These are phyloP conservation scores for Akabosia matsudoensis DNA, from an alignment of 1,140 invertebrate genomes.

Conservation along the genomic window DNA sequence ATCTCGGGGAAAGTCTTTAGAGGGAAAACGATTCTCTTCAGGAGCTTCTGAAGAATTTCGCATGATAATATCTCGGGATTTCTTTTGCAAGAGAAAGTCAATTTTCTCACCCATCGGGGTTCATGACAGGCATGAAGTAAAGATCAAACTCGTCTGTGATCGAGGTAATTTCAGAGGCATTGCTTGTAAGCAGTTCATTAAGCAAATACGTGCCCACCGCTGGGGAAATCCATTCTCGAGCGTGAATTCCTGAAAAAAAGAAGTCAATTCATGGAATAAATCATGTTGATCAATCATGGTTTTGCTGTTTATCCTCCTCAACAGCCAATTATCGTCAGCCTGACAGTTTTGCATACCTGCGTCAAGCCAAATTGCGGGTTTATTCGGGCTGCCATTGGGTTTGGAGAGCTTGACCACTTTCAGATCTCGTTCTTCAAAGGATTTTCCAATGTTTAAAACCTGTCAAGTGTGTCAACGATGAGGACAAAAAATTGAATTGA, in stretches of 20 bases:
- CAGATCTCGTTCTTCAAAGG: conserved; percentile 68
- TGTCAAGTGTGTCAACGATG: conserved; percentile 50
- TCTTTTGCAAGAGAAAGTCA: conserved; percentile 51
- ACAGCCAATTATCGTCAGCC: conserved; percentile 32
- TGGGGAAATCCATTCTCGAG: conserved; percentile 67
- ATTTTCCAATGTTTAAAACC: conserved; percentile 69
- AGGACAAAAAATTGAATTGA: neutral
- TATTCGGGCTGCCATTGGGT: conserved; percentile 48
- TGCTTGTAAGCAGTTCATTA: conserved; percentile 59
- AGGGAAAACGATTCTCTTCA: neutral
- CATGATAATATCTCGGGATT: neutral
- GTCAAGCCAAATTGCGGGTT: conserved; percentile 62
- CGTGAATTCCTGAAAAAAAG: conserved; percentile 69
- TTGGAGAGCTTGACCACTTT: conserved; percentile 63
- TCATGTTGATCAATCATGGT: neutral
- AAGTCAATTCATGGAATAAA: neutral
- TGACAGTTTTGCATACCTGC: conserved; percentile 52
- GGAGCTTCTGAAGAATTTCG: neutral
- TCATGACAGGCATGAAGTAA: conserved; percentile 65
- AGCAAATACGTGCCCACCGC: conserved; percentile 57
- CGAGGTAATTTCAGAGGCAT: conserved; percentile 49
- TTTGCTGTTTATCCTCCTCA: neutral
- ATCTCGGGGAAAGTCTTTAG: neutral
- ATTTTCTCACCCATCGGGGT: conserved; percentile 70
- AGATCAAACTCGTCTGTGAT: conserved; percentile 64